phyloP scores from a whole-genome alignment of 2,888 invertebrate species.

The Tinea pellionella region DNA sequence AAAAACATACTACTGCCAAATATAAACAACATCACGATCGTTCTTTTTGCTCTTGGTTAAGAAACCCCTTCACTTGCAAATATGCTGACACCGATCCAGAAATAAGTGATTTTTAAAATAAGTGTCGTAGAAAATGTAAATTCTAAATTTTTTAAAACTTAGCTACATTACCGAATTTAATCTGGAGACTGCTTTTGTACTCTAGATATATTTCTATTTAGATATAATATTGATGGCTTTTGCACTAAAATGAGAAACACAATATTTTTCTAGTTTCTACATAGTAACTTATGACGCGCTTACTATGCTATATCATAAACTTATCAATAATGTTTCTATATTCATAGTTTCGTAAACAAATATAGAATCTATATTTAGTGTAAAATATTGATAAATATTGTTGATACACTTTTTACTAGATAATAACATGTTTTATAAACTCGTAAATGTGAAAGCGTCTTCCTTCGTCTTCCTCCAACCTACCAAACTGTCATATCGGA shows the following conservation, averaged over 20 bases:
- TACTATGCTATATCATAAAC: not conserved
- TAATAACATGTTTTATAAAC: not conserved
- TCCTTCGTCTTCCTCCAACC: constrained; percentile 13
- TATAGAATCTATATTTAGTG: not conserved
- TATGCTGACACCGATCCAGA: constrained; percentile 79
- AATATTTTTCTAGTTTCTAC: constrained; percentile 11
- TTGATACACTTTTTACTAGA: not conserved
- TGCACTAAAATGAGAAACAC: constrained; percentile 31
- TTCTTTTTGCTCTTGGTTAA: constrained; percentile 80
- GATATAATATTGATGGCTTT: constrained; percentile 36
- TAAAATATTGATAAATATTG: not conserved
- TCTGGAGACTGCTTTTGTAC: constrained; percentile 72
- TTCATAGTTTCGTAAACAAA: not conserved
- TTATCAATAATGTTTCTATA: not conserved
- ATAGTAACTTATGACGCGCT: constrained; percentile 1
- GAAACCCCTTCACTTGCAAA: constrained; percentile 82
- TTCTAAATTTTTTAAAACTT: constrained; percentile 22
- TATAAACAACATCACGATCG: constrained; percentile 78
- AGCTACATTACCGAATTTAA: constrained; percentile 71
- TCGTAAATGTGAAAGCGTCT: constrained; percentile 3
- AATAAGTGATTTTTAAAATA: constrained; percentile 70
- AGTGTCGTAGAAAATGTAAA: not conserved
- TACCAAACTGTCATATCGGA: not conserved
- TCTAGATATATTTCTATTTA: constrained; percentile 47
- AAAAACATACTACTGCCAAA: constrained; percentile 70